Evolutionary conservation across 2,113 vertebrate species (phyloP).

Genomic region (Isichthys henryi): DNA sequence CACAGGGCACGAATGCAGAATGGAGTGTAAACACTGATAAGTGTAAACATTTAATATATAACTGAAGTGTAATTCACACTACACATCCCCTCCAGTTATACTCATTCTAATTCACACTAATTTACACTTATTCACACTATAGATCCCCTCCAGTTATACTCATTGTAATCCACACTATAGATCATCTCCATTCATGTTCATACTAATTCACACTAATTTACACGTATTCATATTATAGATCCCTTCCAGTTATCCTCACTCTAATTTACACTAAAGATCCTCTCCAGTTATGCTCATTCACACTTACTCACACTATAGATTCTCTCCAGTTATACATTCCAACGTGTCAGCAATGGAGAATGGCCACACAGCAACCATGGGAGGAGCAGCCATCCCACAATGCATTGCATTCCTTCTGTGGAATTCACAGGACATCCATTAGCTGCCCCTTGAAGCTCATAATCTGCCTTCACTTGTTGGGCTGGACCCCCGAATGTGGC

Average conservation of each 20-base stretch:
- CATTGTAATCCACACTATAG: neutral
- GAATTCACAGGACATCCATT: neutral
- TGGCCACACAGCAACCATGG: slow-evolving; percentile 46
- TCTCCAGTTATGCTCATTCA: no score
- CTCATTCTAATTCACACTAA: neutral
- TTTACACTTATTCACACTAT: neutral
- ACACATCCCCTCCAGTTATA: neutral
- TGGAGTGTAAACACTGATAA: neutral
- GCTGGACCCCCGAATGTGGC: neutral
- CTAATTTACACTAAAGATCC: no score
- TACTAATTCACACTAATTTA: no score
- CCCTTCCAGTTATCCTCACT: no score
- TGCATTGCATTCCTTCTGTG: slow-evolving; percentile 20
- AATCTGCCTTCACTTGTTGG: slow-evolving; percentile 23
- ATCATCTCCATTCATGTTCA: no score
- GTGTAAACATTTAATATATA: neutral
- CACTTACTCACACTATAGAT: no score
- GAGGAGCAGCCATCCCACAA: slow-evolving; percentile 50
- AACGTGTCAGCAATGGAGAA: slow-evolving; percentile 26
- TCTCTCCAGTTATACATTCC: no score
- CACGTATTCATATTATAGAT: neutral
- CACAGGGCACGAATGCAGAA: neutral
- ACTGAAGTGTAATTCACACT: neutral
- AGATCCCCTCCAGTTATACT: neutral
- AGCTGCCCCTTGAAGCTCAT: neutral